Evolutionary conservation across 2,113 vertebrate species (phyloP).

Genomic region (Rhegmatorhina hoffmannsi): DNA sequence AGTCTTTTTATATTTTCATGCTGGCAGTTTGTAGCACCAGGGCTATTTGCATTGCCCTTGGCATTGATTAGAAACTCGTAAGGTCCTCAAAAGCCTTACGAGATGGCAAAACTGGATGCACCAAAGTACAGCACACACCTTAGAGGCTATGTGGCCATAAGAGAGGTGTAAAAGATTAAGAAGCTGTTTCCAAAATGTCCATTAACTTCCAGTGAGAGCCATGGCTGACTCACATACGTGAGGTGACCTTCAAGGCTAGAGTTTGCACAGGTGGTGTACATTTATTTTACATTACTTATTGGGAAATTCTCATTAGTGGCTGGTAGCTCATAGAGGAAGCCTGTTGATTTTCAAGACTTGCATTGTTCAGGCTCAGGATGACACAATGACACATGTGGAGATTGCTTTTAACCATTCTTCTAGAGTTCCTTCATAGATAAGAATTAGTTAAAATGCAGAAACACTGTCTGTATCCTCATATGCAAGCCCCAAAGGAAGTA

Average conservation of each 20-base stretch:
- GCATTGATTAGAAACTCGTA: fast-evolving
- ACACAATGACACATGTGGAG: neutral
- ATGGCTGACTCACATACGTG: neutral
- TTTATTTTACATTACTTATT: neutral
- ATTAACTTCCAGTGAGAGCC: neutral
- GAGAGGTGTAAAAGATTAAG: neutral
- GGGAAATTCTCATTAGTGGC: neutral
- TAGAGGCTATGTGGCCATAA: neutral
- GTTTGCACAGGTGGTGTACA: neutral
- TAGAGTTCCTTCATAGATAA: neutral
- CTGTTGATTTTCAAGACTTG: neutral
- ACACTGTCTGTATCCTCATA: neutral
- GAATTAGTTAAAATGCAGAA: neutral
- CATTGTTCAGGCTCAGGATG: neutral
- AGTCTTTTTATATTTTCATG: neutral
- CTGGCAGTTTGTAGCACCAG: neutral
- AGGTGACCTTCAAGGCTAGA: neutral
- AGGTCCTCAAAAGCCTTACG: neutral
- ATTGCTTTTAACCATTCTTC: neutral
- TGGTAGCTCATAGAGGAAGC: neutral
- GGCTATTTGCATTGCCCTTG: neutral
- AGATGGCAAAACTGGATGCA: neutral
- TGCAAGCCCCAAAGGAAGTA: neutral
- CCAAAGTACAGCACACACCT: neutral
- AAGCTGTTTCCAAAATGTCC: neutral